Evolutionary conservation across 2,888 invertebrate genomes (phyloP).

Genomic region (Cantharis nigra): DNA sequence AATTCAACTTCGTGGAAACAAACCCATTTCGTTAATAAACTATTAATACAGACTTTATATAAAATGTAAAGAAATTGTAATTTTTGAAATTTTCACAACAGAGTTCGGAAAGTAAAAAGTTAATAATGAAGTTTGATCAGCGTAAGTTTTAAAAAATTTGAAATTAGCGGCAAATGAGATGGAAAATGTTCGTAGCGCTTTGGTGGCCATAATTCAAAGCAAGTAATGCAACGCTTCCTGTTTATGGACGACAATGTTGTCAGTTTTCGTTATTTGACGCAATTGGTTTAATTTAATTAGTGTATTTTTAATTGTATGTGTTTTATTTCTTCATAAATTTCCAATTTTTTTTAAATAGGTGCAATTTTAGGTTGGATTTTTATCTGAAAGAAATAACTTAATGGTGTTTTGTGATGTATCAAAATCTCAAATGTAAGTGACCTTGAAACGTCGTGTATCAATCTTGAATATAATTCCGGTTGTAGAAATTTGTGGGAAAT

Average conservation of each 20-base stretch:
- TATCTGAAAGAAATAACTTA: not conserved
- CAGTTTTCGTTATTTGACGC: conserved; percentile 51
- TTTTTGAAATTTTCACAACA: too few species aligned
- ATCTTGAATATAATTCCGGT: conserved; percentile 42
- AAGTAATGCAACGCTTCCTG: conserved; percentile 12
- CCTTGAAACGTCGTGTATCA: conserved; percentile 53
- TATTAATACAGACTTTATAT: too few species aligned
- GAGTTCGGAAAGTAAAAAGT: too few species aligned
- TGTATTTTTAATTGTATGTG: not conserved
- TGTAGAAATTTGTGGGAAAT: not conserved
- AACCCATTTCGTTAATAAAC: too few species aligned
- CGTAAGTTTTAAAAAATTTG: not conserved
- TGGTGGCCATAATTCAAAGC: not conserved
- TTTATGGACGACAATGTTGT: conserved; percentile 53
- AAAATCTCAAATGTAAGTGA: conserved; percentile 35
- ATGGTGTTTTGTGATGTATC: not conserved
- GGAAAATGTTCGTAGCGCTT: not conserved
- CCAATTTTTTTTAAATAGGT: not conserved
- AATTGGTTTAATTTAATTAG: conserved; percentile 10
- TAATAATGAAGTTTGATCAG: not conserved
- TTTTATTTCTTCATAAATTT: not conserved
- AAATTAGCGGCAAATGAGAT: not conserved
- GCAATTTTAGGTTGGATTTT: not conserved
- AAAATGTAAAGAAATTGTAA: too few species aligned
- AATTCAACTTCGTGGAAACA: too few species aligned